These are phyloP conservation scores for Promerops cafer DNA, from an alignment of 2,113 vertebrate genomes.

Conservation along the genomic window DNA sequence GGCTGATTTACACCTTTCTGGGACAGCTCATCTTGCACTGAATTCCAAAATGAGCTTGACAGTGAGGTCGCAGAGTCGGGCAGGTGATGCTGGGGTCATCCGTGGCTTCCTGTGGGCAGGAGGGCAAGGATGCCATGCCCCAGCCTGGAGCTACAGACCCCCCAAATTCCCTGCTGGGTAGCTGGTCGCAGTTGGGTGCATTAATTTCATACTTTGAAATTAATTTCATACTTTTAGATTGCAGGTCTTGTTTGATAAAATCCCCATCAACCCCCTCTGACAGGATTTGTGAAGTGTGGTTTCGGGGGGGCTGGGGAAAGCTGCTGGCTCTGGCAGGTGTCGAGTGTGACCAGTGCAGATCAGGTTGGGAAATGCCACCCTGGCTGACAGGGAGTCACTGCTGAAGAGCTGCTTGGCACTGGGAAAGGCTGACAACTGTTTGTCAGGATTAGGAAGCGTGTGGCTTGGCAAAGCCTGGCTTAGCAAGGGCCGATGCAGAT, in stretches of 20 bases:
- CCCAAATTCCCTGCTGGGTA: neutral
- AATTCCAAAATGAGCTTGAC: neutral
- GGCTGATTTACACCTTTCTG: neutral
- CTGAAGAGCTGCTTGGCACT: neutral
- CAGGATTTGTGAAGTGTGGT: neutral
- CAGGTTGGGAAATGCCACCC: neutral
- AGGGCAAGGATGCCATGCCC: neutral
- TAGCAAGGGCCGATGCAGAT: neutral
- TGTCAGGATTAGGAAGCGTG: neutral
- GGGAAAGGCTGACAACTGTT: neutral
- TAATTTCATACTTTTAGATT: too few relatives aligned
- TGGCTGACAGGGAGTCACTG: neutral
- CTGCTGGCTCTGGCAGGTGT: neutral
- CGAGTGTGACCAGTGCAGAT: neutral
- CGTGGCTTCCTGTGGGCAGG: neutral
- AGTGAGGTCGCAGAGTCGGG: neutral
- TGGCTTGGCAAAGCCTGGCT: conserved; percentile 13
- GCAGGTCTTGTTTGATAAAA: neutral
- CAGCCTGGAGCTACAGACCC: neutral
- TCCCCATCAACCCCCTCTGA: rapidly evolving
- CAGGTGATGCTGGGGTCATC: neutral
- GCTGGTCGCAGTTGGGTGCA: rapidly evolving
- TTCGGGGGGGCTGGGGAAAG: neutral
- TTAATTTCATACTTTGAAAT: neutral
- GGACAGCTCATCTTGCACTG: neutral